A percentile compares a stretch with the other conserved stretches of the same genome.
Conservation (phyloP, 2,888 invertebrate species). For the Andrena camellia region DNA sequence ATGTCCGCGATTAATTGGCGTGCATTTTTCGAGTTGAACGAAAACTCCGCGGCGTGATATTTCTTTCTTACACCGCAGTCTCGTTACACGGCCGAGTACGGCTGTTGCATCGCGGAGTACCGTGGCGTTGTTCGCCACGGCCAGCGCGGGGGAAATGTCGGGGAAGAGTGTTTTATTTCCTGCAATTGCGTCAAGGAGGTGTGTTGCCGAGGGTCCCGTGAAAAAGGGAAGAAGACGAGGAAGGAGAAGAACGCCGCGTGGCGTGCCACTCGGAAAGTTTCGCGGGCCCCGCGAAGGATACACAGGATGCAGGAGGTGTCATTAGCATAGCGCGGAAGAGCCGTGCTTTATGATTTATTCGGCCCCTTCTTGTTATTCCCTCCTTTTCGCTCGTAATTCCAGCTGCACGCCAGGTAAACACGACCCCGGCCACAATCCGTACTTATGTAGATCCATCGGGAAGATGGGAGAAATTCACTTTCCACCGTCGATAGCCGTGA, state of each 20-base stretch:
- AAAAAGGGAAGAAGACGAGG: constrained; percentile 50
- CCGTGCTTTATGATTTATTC: constrained; percentile 81
- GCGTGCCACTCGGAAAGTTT: constrained; percentile 65
- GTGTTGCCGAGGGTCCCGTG: constrained; percentile 61
- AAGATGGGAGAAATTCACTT: constrained; percentile 44
- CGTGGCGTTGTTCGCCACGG: constrained; percentile 40
- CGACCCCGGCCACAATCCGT: constrained; percentile 53
- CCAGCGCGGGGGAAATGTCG: constrained; percentile 52
- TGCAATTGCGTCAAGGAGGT: constrained; percentile 71
- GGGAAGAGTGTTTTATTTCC: constrained; percentile 69
- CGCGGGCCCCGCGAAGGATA: constrained; percentile 69
- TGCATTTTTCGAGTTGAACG: constrained; percentile 14
- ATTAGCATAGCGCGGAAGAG: constrained; percentile 79
- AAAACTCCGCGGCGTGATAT: constrained; percentile 33
- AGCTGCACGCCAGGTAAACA: constrained; percentile 69
- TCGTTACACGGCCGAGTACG: constrained; percentile 49
- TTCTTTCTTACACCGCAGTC: constrained; percentile 40
- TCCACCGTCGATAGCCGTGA: constrained; percentile 13
- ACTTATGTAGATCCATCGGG: constrained; percentile 61
- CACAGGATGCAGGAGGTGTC: constrained; percentile 80
- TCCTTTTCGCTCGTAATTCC: constrained; percentile 70
- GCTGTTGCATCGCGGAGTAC: constrained; percentile 31
- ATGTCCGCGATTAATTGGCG: constrained; percentile 20
- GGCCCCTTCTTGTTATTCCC: constrained; percentile 57
- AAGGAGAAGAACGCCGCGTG: constrained; percentile 37